Percentiles rank a stretch among this genome's conserved stretches.
Conservation (phyloP, 1,140 invertebrate species). For the Pinna nobilis region DNA sequence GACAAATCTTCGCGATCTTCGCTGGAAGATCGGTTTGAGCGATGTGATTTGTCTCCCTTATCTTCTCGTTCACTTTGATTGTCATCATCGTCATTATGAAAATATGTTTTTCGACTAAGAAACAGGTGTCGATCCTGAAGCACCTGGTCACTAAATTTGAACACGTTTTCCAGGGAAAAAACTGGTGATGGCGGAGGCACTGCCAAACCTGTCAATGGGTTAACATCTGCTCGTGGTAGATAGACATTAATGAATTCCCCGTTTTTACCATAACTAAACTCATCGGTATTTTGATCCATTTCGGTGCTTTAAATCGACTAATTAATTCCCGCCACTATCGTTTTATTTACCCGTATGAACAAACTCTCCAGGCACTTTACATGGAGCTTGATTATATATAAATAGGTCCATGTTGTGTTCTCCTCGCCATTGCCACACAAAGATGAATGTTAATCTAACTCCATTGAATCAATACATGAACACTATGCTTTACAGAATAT, state of each 20-base stretch:
- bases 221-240: conserved; percentile 21
- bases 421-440: too few species aligned
- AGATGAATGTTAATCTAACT: too few species aligned
- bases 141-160: conserved; percentile 32
- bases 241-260: conserved; percentile 27
- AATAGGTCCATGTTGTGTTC: too few species aligned
- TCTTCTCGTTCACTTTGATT: neutral
- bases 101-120: conserved; percentile 16
- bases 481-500: too few species aligned
- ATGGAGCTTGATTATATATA: too few species aligned
- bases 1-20: conserved; percentile 2
- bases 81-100: neutral
- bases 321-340: too few species aligned
- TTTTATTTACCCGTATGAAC: too few species aligned
- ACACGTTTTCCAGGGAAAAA: conserved; percentile 22
- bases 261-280: conserved; percentile 4
- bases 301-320: too few species aligned
- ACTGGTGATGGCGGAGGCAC: conserved; percentile 21
- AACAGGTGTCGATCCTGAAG: conserved; percentile 22
- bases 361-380: too few species aligned
- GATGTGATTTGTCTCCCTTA: neutral
- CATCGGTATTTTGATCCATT: neutral
- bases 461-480: too few species aligned
- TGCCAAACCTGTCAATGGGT: neutral
- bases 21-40: neutral